Percentiles rank a stretch among this genome's conserved stretches.
Conservation (phyloP, 2,888 invertebrate genomes). For the Ypsolopha scabrella region DNA sequence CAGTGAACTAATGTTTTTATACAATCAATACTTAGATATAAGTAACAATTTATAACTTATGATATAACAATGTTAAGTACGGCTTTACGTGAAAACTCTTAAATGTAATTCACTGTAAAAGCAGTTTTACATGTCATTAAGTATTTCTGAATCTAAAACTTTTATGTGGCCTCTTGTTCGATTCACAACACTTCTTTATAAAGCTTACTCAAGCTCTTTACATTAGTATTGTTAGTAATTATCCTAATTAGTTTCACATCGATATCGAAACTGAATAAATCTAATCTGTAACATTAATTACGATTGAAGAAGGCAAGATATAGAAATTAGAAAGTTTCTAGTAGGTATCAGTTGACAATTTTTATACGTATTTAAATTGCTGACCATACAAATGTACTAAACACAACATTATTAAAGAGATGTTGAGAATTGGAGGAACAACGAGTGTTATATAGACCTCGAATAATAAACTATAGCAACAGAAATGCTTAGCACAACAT, state of each 20-base stretch:
- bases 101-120: neutral
- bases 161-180: constrained; percentile 65
- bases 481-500: neutral
- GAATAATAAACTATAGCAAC: constrained; percentile 7
- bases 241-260: constrained; percentile 30
- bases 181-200: constrained; percentile 69
- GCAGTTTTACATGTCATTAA: constrained; percentile 1
- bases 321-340: constrained; percentile 24
- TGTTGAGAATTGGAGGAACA: constrained; percentile 37
- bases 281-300: constrained; percentile 30
- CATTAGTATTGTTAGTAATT: constrained; percentile 44
- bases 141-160: constrained; percentile 23
- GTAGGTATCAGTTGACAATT: neutral
- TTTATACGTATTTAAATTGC: neutral
- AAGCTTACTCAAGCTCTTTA: constrained; percentile 69
- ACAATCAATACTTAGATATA: no score
- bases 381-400: neutral
- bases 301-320: constrained; percentile 43
- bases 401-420: constrained; percentile 17
- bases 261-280: constrained; percentile 36
- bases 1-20: no score
- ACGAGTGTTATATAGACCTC: constrained; percentile 60
- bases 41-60: neutral
- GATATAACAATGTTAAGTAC: neutral
- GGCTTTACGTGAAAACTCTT: neutral